Evolutionary conservation across 2,797 vertebrate species (phyloP), one percentile per base, ranked within the genome.

Genomic region (Coluber constrictor): DNA sequence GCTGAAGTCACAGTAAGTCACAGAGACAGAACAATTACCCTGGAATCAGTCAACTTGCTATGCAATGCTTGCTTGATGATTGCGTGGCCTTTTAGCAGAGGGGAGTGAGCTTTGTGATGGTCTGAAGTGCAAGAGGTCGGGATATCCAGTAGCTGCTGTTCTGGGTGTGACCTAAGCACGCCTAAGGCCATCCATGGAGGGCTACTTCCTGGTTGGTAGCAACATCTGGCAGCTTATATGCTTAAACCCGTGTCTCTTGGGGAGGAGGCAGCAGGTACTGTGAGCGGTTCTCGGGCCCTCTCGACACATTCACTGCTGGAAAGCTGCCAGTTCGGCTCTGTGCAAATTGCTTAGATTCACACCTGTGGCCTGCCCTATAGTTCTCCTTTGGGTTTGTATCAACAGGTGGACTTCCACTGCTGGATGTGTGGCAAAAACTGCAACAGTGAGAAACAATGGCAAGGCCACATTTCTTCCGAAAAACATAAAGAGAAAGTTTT

Each of bases 391-490:
- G 93, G 63, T 20, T 1, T 94, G 10, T 94, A 43, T 92, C 94
- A 29, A 37, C 95, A 99, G 99, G 98, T 98, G 92, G 98, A 99
- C 94, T 99, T 99, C 93, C 99, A 99, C 96, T 99, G 99, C 95
- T 99, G 99, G 99, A 98, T 99, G 96, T 99, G 99, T 95, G 99
- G 99, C 93, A 99, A 99, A 97, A 99, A 99, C 98, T 99, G 99
- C 96, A 99, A 99, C 97, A 99, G 99, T 5, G 99, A 99, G 95
- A 99, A 98, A 95, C 99, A 99, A 97, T 99, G 99, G 99, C 99
- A 99, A 96, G 98, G 99, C 97, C 99, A 99, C 95, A 99, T 99
- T 97, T 99, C 99, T 27, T 99, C 99, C 0, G 99, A 99, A 95
- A 99, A 99, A 97, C 99, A 99, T 98, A 99, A 99, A 96, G 99